Base-by-base conservation (phyloP, 2,888 invertebrate genomes). In the Philhelius pedissequus region DNA sequence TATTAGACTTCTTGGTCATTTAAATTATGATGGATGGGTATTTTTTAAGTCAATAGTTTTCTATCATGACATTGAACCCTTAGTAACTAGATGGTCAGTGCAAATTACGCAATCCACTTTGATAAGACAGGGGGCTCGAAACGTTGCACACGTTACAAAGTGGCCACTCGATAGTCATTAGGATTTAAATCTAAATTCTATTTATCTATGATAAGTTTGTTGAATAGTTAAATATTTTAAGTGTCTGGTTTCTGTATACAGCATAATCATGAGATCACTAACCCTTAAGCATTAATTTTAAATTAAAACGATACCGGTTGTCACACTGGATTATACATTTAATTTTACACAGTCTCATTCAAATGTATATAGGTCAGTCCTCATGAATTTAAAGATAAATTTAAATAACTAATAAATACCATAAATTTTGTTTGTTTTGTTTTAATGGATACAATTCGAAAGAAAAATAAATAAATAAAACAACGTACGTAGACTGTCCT, bases 101-200 rank as follows among this genome's bases (percentile, higher is more conserved):
- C 18, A 32, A 11, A 27, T 78, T 78, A 82, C 52, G 30, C 7
- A 64, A 54, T 22, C 9, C 30, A 20, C n/a, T 22, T 22, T 50
- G n/a, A 50, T 45, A 50, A 50, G 22, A 13, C n/a, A 15, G 50
- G 32, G 18, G 45, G 45, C 54, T 76, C 13, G 38, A 35, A 22
- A 18, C 25, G 30, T 40, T 81, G 82, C 58, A 71, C 71, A 69
- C 60, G 71, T 45, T 58, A 68, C 60, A 62, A n/a, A 73, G 82
- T 52, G 66, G 35, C 66, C 60, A 74, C 38, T 68, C 40, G 40
- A 74, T 22, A 74, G 48, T 74, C 50, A 74, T 52, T 74, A 22
- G 45, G 56, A 40, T 56, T 76, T 76, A 43, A 50, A 32, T n/a
- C 25, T 18, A 40, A 25, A 76, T 32, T 66, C 64, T 27, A 76